These are phyloP conservation scores for Glaucidium brasilianum DNA, from an alignment of 2,113 vertebrate genomes.

Conservation along the genomic window DNA sequence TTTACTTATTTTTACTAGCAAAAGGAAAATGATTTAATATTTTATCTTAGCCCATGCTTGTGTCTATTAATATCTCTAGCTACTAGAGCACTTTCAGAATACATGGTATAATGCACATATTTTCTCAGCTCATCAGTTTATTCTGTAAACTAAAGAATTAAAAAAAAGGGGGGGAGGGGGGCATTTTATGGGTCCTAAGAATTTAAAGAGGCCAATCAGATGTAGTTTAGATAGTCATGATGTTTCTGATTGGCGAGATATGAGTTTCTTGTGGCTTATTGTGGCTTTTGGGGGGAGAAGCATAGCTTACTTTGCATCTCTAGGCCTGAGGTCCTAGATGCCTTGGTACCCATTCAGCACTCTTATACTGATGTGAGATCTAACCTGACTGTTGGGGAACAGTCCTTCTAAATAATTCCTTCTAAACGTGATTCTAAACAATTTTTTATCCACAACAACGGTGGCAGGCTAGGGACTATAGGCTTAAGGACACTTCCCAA, in stretches of 20 bases:
- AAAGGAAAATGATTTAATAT: slow-evolving; percentile 44
- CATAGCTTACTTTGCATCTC: neutral
- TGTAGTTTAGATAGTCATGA: slow-evolving; percentile 66
- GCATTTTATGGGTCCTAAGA: slow-evolving; percentile 58
- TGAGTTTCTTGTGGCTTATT: slow-evolving; percentile 63
- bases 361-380: neutral
- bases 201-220: slow-evolving; percentile 77
- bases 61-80: slow-evolving; percentile 70
- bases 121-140: slow-evolving; percentile 54
- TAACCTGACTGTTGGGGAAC: neutral
- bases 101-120: slow-evolving; percentile 48
- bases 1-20: slow-evolving; percentile 54
- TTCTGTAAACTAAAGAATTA: slow-evolving; percentile 46
- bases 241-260: slow-evolving; percentile 79
- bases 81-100: slow-evolving; percentile 63
- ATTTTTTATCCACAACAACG: neutral
- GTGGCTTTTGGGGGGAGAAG: neutral
- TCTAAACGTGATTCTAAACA: neutral
- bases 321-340: neutral
- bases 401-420: neutral
- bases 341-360: neutral
- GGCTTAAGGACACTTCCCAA: neutral
- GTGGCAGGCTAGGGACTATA: neutral
- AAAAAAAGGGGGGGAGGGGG: neutral
- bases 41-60: slow-evolving; percentile 49